Percentiles rank a stretch among this genome's conserved stretches.
These are phyloP conservation scores for Cinara cedri DNA, from an alignment of 2,888 invertebrate genomes.

Conservation along the genomic window DNA sequence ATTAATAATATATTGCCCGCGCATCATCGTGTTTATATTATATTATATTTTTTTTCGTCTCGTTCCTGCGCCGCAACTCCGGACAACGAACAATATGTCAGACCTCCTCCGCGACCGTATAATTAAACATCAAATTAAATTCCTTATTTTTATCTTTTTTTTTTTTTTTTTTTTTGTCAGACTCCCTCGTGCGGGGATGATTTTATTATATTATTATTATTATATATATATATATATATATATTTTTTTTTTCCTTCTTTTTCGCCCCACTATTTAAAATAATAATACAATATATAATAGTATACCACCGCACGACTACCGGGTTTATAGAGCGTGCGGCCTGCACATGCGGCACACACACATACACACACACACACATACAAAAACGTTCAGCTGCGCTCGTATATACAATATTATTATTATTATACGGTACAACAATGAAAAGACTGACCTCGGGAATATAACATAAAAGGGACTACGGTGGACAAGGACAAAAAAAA, in stretches of 20 bases:
- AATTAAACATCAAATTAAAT: constrained; percentile 55
- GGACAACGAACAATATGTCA: constrained; percentile 8
- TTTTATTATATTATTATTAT: constrained; percentile 44
- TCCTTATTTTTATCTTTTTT: no score
- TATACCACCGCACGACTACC: background rate
- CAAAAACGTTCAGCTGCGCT: constrained; percentile 50
- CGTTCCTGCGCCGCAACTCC: no score
- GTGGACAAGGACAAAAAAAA: background rate
- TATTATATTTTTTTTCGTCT: background rate
- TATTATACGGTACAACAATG: constrained; percentile 23
- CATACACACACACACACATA: no score
- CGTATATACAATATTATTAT: no score
- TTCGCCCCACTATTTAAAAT: background rate
- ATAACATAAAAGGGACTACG: constrained; percentile 35
- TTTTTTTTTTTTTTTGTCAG: no score
- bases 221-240: background rate
- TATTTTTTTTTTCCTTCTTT: constrained; percentile 4
- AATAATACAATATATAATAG: background rate
- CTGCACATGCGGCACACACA: background rate
- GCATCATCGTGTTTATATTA: background rate
- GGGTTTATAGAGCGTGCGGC: background rate
- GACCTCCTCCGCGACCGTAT: constrained; percentile 52
- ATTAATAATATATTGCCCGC: constrained; percentile 19
- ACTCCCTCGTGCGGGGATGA: constrained; percentile 16
- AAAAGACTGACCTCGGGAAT: constrained; percentile 43